These are phyloP conservation scores for Thunnus maccoyii DNA, from an alignment of 2,113 vertebrate genomes.

Conservation along the genomic window DNA sequence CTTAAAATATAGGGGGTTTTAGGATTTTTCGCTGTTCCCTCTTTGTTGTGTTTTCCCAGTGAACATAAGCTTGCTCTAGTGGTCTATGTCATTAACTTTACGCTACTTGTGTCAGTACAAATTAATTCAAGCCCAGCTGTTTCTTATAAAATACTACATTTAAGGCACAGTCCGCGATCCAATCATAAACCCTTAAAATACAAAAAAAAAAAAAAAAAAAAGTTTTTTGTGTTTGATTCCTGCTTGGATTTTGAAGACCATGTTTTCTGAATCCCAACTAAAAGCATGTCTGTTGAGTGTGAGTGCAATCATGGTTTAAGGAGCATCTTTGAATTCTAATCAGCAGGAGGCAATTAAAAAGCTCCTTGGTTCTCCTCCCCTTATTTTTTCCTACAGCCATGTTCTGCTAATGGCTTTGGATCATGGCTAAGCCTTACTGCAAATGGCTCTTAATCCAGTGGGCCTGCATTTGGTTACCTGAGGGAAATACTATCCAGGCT, in stretches of 20 bases:
- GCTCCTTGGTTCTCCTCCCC: constrained; percentile 76
- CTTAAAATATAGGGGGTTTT: too few relatives aligned
- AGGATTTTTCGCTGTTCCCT: too few relatives aligned
- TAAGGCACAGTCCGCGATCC: not conserved
- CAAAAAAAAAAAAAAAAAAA: not conserved
- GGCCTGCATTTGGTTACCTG: constrained; percentile 93
- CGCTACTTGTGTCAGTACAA: not conserved
- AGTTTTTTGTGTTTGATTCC: not conserved
- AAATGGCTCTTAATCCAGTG: constrained; percentile 99
- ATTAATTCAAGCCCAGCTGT: not conserved
- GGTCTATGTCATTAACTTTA: too few relatives aligned
- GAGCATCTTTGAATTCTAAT: constrained; percentile 85
- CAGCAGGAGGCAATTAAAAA: constrained; percentile 90
- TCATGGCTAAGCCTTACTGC: constrained; percentile 94
- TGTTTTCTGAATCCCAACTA: constrained; percentile 4
- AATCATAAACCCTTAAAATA: not conserved
- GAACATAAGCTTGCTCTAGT: too few relatives aligned
- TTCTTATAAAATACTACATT: not conserved
- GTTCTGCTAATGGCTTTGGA: constrained; percentile 93
- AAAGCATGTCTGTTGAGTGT: not conserved
- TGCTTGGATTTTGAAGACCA: not conserved
- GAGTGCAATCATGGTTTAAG: constrained; percentile 10
- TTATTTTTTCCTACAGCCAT: constrained; percentile 84
- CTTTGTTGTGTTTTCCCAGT: too few relatives aligned
- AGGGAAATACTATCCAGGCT: constrained; percentile 96